Base-by-base conservation (phyloP, 1,140 invertebrate genomes). In the Drosophila murphyi region DNA sequence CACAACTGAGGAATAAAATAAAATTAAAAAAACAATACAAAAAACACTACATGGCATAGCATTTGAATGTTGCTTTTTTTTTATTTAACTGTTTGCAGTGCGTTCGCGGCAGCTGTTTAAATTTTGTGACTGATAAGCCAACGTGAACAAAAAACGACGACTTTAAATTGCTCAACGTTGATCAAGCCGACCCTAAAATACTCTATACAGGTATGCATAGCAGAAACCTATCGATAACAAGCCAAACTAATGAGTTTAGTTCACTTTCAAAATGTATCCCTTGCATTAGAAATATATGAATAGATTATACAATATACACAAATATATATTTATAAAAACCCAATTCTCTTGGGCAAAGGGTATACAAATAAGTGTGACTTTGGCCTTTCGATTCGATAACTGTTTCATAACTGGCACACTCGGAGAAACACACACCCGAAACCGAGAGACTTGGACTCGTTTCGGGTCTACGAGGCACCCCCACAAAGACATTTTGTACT, bases 61-160 rank as follows among this genome's bases (percentile, higher is more conserved):
- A 87, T 76, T 87, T 86, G 70, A 68, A 75, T 55, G 45, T 60
- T 55, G 63, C 47, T 54, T 20, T 20, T 55, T 67, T 51, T 54
- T 37, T 37, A 60, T 51, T 59, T 62, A 69, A 81, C 76, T 52
- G 59, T 78, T 56, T 67, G 63, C 68, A 52, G 65, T 77, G 70
- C 50, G 76, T 57, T 56, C 51, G 63, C 47, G 57, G 80, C 83
- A 88, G 80, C 85, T 89, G 85, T 89, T 87, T 89, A 88, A 87
- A 87, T 82, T 57, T 63, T 71, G 59, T 59, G 71, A 87, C 69
- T 77, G 82, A 86, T 86, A 86, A 79, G 82, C 48, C 51, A 65
- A 31, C 52, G 4, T 35, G 20, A n/a, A 63, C 12, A 28, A 59
- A 48, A 56, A 61, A 60, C 55, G 65, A 56, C 39, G 10, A 41